A percentile compares a stretch with the other conserved stretches of the same genome.
Conservation (phyloP, 2,797 vertebrate species). For the Alcedo atthis region DNA sequence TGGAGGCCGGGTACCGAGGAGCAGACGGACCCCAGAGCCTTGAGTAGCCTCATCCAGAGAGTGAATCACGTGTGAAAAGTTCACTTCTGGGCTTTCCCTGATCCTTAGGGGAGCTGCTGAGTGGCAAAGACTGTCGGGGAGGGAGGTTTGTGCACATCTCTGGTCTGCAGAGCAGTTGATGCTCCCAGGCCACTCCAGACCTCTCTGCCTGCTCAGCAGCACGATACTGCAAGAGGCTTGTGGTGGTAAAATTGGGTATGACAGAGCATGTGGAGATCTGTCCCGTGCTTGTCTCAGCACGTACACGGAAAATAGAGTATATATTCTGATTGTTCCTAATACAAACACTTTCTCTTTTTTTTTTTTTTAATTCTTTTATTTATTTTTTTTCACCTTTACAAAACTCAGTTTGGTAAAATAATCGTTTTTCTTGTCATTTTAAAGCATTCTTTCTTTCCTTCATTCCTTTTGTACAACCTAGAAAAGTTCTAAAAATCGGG, state of each 20-base stretch:
- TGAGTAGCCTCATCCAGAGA: neutral
- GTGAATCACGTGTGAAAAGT: fast-evolving
- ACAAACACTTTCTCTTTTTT: neutral
- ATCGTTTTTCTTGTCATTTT: neutral
- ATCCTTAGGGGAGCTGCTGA: fast-evolving
- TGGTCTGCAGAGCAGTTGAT: fast-evolving
- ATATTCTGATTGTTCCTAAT: neutral
- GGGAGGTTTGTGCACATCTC: fast-evolving
- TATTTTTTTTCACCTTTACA: neutral
- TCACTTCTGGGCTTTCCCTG: neutral
- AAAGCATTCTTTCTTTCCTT: neutral
- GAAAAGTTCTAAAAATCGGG: neutral
- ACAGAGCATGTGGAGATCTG: neutral
- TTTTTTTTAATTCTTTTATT: too few species aligned
- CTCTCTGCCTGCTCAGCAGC: neutral
- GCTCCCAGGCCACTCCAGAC: neutral
- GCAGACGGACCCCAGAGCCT: neutral
- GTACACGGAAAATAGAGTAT: fast-evolving
- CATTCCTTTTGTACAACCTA: neutral
- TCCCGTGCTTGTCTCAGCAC: neutral
- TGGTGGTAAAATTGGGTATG: fast-evolving
- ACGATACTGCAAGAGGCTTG: neutral
- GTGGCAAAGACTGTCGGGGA: neutral
- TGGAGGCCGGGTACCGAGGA: fast-evolving
- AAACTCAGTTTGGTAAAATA: neutral